Percentiles rank a stretch among this genome's conserved stretches.
These are phyloP conservation scores for Mesitornis unicolor DNA, from an alignment of 2,113 vertebrate species.

Conservation along the genomic window DNA sequence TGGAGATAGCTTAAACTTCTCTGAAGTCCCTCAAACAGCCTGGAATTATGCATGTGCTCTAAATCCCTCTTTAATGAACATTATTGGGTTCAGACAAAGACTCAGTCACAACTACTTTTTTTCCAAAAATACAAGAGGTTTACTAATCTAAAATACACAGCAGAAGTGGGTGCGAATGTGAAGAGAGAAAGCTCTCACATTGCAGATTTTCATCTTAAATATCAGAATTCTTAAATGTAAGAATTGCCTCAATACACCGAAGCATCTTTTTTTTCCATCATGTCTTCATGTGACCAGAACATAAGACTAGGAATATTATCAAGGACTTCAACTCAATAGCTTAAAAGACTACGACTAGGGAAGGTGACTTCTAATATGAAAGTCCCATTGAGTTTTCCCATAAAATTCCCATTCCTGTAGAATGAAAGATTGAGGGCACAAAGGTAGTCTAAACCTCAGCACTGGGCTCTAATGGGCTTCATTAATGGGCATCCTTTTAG, in stretches of 20 bases:
- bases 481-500: background rate
- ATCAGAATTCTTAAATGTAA: background rate
- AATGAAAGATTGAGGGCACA: too few species aligned
- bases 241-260: background rate
- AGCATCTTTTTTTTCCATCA: background rate
- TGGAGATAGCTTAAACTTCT: background rate
- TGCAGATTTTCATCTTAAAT: accelerated
- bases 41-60: background rate
- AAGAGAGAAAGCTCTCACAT: background rate
- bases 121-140: background rate
- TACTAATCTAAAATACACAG: background rate
- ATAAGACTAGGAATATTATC: background rate
- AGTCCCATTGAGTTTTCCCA: accelerated
- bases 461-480: background rate
- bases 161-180: accelerated
- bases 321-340: accelerated
- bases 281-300: background rate
- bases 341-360: background rate
- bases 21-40: background rate
- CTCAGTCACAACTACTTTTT: background rate
- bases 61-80: accelerated
- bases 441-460: background rate
- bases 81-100: background rate
- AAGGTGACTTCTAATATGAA: background rate
- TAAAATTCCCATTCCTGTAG: too few species aligned